Evolutionary conservation across 2,888 invertebrate genomes (phyloP), one percentile per base, ranked within the genome.

Genomic region (Pterobdella sp.): DNA sequence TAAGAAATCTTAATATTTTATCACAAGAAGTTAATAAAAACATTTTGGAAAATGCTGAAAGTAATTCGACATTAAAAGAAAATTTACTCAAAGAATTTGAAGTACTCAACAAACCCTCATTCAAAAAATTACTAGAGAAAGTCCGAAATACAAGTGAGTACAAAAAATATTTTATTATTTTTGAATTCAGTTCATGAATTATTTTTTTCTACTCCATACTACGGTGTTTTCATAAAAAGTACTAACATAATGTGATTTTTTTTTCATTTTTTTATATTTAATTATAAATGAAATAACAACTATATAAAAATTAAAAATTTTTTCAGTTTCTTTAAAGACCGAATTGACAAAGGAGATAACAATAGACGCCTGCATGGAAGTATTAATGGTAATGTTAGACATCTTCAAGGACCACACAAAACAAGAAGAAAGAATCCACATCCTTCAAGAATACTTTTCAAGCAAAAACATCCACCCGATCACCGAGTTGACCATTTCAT

Each of bases 81-180:
- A 7, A 4, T n/a, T 56, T 56, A 4, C 4, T 22, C n/a, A 56
- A 56, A 22, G 60, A 56, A 22, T 56, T 56, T 3, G 14, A 56
- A n/a, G 60, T 22, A 7, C n/a, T 56, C n/a, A 22, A 56, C 60
- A 56, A 56, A 26, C n/a, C 60, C 26, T 56, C 60, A 22, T 56
- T 26, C n/a, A 56, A n/a, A 18, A 4, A 4, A n/a, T 26, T 56
- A 56, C 60, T 56, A 3, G 60, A 56, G 4, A 4, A 22, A 26
- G 60, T 56, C 60, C 7, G 60, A 56, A 56, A 56, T 22, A 56
- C 60, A 18, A 56, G 60, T 56, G n/a, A 42, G 10, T 42, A 42
- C 42, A 42, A 42, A 7, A 42, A 42, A 42, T 42, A 18, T 42
- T 42, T 42, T 42, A 7, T 42, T 42, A 42, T 42, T 42, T 42